These are phyloP conservation scores for Melangyna quadrimaculata DNA, from an alignment of 2,888 invertebrate genomes.

Conservation along the genomic window DNA sequence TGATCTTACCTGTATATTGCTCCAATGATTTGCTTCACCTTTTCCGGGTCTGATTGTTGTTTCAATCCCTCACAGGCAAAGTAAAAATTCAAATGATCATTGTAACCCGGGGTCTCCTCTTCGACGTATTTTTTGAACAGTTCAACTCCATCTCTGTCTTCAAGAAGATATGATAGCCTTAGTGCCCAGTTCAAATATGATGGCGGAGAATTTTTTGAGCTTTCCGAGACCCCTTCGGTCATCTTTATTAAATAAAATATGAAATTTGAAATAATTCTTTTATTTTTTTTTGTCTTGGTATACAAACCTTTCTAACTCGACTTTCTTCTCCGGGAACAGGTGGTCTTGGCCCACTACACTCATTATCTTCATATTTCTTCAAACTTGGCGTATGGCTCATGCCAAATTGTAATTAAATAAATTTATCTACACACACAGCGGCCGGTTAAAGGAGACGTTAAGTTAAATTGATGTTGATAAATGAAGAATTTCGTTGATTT, in stretches of 20 bases:
- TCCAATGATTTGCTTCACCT: conserved; percentile 88
- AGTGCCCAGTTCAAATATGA: conserved; percentile 94
- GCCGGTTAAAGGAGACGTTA: conserved; percentile 20
- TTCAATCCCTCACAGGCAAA: conserved; percentile 95
- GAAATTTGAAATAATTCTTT: neutral
- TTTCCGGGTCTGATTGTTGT: conserved; percentile 88
- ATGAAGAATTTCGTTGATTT: neutral
- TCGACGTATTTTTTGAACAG: conserved; percentile 92
- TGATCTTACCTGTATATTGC: conserved; percentile 88
- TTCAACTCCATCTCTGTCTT: conserved; percentile 94
- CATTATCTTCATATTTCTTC: conserved; percentile 81
- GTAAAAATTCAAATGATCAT: conserved; percentile 94
- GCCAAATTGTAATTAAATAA: conserved; percentile 75
- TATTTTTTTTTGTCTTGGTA: neutral
- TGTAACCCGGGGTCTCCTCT: conserved; percentile 89
- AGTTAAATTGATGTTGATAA: conserved; percentile 1
- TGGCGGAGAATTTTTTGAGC: conserved; percentile 83
- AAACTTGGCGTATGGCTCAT: conserved; percentile 81
- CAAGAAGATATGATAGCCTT: conserved; percentile 90
- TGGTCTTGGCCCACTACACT: conserved; percentile 86
- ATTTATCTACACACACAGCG: conserved; percentile 51
- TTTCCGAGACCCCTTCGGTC: conserved; percentile 81
- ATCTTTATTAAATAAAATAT: conserved; percentile 75
- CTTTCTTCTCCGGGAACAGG: conserved; percentile 89
- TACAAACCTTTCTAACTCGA: conserved; percentile 80